phyloP scores from a whole-genome alignment of 2,888 invertebrate species.

The Drosophila demipolita region DNA sequence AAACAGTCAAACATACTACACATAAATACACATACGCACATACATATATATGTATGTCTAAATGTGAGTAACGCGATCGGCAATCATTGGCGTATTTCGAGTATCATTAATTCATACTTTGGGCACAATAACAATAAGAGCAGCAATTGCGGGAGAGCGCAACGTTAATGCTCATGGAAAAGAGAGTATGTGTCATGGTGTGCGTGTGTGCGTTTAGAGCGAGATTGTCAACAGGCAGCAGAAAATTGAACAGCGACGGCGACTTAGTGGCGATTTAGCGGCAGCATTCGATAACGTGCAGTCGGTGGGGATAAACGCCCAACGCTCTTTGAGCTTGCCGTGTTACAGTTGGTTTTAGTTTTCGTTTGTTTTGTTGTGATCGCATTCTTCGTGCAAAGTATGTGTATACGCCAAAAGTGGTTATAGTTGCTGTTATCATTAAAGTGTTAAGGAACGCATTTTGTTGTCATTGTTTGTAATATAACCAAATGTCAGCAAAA shows the following conservation, averaged over 20 bases:
- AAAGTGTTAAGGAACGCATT: slow-evolving; percentile 17
- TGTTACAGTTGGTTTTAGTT: slow-evolving; percentile 40
- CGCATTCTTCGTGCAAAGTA: slow-evolving; percentile 26
- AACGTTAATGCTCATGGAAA: slow-evolving; percentile 2
- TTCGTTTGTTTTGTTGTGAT: slow-evolving; percentile 51
- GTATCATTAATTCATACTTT: slow-evolving; percentile 20
- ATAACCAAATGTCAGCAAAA: slow-evolving; percentile 32
- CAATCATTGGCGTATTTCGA: slow-evolving; percentile 26
- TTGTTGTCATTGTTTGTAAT: slow-evolving; percentile 17
- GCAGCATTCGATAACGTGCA: slow-evolving; percentile 62
- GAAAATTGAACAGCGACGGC: slow-evolving; percentile 11
- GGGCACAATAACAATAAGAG: slow-evolving; percentile 30
- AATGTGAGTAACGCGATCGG: slow-evolving; percentile 44
- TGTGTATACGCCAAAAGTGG: not conserved
- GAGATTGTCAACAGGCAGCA: slow-evolving; percentile 56
- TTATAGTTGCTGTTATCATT: not conserved
- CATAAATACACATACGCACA: not conserved
- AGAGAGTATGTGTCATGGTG: slow-evolving; percentile 7
- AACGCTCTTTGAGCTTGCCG: slow-evolving; percentile 33
- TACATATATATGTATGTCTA: not conserved
- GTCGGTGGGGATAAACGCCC: slow-evolving; percentile 46
- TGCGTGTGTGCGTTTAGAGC: slow-evolving; percentile 19
- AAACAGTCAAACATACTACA: not conserved
- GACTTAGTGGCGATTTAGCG: slow-evolving; percentile 20
- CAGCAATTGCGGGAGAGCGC: slow-evolving; percentile 18